Conservation (phyloP, 2,797 vertebrate species). For the Mergus octosetaceus region DNA sequence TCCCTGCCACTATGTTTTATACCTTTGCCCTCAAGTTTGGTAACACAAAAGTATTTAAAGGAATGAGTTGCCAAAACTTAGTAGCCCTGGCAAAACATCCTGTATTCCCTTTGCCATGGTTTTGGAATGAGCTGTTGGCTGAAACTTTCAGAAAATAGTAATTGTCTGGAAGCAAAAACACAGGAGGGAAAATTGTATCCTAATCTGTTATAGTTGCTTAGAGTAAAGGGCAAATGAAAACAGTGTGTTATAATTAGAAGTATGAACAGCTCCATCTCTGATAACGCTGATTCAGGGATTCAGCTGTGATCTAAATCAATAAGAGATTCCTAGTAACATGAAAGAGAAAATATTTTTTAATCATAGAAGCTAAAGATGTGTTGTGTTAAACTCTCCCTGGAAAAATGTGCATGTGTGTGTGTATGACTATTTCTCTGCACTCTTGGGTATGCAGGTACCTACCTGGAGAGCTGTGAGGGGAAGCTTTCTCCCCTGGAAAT, state of each 20-base stretch:
- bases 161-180: not conserved
- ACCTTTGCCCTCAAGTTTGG: not conserved
- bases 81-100: not conserved
- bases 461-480: not conserved
- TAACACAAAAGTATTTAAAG: not conserved
- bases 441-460: not conserved
- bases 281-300: not conserved
- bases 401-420: not conserved
- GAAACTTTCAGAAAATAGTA: not conserved
- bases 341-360: not conserved
- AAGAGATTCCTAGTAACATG: not conserved
- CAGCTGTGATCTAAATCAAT: not conserved
- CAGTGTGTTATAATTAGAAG: not conserved
- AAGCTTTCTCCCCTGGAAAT: not conserved
- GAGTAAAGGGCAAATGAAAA: not conserved
- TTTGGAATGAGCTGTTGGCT: not conserved
- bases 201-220: not conserved
- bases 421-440: accelerated
- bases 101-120: not conserved
- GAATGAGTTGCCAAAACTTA: not conserved
- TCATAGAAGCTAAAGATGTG: not conserved
- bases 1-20: not conserved
- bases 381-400: not conserved
- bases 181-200: not conserved
- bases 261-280: not conserved